Percentiles rank a stretch among this genome's conserved stretches.
Conservation (phyloP, 2,113 vertebrate genomes). For the Gallinago media region DNA sequence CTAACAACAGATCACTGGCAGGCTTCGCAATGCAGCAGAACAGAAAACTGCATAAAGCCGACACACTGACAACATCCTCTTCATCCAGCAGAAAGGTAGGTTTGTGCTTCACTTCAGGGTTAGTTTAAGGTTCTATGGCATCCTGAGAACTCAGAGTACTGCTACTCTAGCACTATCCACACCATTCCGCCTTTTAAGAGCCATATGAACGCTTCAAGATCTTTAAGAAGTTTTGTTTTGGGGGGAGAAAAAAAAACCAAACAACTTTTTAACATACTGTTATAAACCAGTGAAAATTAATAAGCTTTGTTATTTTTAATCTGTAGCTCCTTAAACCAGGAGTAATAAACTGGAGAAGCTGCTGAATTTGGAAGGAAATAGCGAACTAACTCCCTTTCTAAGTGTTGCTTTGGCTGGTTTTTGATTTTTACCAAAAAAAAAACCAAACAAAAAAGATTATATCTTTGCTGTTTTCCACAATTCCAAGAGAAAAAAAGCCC, state of each 20-base stretch:
- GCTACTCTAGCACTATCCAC: not conserved
- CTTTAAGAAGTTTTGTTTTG: not conserved
- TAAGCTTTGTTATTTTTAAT: not conserved
- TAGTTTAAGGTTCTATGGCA: not conserved
- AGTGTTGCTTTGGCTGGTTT: not conserved
- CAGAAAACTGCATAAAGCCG: not conserved
- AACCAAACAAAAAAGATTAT: rapidly evolving
- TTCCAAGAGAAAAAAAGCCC: not conserved
- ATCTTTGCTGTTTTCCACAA: not conserved
- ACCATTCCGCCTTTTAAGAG: not conserved
- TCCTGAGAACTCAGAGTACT: not conserved
- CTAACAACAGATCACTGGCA: not conserved
- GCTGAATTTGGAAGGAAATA: not conserved
- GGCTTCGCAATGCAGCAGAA: not conserved
- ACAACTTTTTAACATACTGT: not conserved
- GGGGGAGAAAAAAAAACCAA: not conserved
- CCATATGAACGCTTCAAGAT: not conserved
- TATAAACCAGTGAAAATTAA: not conserved
- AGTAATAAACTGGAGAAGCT: not conserved
- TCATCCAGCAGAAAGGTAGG: not conserved
- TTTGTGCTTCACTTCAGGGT: not conserved
- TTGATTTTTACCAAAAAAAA: not conserved
- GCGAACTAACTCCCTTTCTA: not conserved
- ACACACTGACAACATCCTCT: not conserved
- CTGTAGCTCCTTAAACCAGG: not conserved